Conservation (phyloP, 2,797 vertebrate genomes). For the Bradypodion pumilum region DNA sequence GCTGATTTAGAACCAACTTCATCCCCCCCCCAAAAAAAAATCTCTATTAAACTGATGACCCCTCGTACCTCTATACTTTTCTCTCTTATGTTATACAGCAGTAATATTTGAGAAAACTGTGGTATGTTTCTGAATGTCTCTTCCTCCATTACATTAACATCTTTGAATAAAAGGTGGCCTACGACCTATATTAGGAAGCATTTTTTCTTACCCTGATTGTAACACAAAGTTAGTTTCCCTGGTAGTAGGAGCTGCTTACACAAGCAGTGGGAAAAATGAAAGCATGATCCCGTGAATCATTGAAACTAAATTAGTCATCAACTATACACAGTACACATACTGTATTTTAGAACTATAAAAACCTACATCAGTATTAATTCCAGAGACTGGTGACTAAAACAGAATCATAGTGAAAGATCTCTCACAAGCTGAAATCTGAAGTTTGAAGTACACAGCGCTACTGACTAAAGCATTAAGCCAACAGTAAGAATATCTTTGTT, state of each 20-base stretch:
- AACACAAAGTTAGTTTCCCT: conserved; percentile 34
- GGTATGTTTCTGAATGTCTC: conserved; percentile 43
- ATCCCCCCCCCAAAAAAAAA: conserved; percentile 23
- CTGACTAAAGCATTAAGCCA: conserved; percentile 53
- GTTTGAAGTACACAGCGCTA: conserved; percentile 28
- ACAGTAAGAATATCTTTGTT: conserved; percentile 49
- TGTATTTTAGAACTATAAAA: conserved; percentile 34
- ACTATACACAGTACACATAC: background rate
- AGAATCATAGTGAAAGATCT: conserved; percentile 54
- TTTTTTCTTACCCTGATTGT: background rate
- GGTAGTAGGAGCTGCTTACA: conserved; percentile 38
- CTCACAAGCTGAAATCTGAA: conserved; percentile 41
- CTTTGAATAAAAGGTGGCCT: conserved; percentile 38
- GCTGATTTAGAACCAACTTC: conserved; percentile 57
- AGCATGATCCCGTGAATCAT: conserved; percentile 33
- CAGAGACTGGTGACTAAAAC: conserved; percentile 39
- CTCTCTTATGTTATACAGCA: conserved; percentile 36
- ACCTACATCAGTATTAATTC: conserved; percentile 32
- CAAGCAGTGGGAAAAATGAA: conserved; percentile 41
- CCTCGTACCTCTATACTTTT: conserved; percentile 41
- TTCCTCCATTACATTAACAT: conserved; percentile 27
- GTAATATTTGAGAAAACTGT: conserved; percentile 26
- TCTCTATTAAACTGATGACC: background rate
- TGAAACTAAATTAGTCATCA: conserved; percentile 35
- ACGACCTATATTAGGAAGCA: conserved; percentile 1